Percentiles rank a stretch among this genome's conserved stretches.
These are phyloP conservation scores for Pteromalus puparum DNA, from an alignment of 1,140 invertebrate genomes.

Conservation along the genomic window DNA sequence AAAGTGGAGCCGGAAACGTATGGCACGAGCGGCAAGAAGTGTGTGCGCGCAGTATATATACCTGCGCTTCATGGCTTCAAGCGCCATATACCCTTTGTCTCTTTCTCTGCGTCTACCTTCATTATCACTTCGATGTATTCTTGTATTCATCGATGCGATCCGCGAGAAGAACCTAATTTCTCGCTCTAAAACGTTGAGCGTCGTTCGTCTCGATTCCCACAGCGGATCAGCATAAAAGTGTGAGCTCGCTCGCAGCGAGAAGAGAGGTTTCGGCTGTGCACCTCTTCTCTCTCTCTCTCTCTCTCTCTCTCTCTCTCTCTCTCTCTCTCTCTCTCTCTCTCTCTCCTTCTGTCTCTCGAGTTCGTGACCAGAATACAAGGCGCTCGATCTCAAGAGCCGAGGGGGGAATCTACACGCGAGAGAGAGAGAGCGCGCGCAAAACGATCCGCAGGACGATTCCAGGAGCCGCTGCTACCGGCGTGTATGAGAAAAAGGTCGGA, in stretches of 20 bases:
- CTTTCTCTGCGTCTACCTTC: not conserved
- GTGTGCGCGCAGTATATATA: not conserved
- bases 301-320: conserved; percentile 44
- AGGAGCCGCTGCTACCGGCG: not conserved
- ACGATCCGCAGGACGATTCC: conserved; percentile 32
- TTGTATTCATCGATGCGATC: not conserved
- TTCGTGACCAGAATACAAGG: conserved; percentile 63
- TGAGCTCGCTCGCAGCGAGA: not conserved
- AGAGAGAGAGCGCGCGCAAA: conserved; percentile 2
- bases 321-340: conserved; percentile 26
- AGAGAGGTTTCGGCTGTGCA: conserved; percentile 44
- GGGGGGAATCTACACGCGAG: not conserved
- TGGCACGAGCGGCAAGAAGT: no score
- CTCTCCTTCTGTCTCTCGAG: conserved; percentile 54
- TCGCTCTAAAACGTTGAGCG: not conserved
- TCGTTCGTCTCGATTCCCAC: not conserved
- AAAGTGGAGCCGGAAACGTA: not conserved
- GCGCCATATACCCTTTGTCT: not conserved
- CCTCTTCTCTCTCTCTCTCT: conserved; percentile 48
- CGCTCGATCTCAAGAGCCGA: conserved; percentile 50
- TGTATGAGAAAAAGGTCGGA: not conserved
- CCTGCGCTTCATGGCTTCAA: not conserved
- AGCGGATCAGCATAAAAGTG: conserved; percentile 12
- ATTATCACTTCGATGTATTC: not conserved
- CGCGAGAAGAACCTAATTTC: not conserved